A percentile compares a stretch with the other conserved stretches of the same genome.
These are phyloP conservation scores for Neodiprion fabricii DNA, from an alignment of 1,140 invertebrate species.

Conservation along the genomic window DNA sequence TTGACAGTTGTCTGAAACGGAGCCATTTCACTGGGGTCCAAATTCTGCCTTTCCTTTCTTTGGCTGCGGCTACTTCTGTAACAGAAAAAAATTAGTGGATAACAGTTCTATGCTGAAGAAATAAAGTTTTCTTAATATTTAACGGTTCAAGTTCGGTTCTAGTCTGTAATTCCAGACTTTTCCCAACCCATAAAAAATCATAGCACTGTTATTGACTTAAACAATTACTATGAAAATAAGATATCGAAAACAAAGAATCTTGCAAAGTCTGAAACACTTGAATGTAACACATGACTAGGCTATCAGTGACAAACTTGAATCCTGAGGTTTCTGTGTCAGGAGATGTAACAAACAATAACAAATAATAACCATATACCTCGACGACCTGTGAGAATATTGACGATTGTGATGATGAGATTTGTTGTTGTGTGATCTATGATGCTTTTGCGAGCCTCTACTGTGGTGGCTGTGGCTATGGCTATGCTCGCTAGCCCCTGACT, in stretches of 20 bases:
- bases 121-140: conserved; percentile 8
- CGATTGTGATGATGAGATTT: conserved; percentile 53
- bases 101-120: neutral
- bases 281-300: too few relatives aligned
- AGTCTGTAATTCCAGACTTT: too few relatives aligned
- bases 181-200: too few relatives aligned
- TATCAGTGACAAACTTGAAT: too few relatives aligned
- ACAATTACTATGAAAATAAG: too few relatives aligned
- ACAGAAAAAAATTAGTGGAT: conserved; percentile 19
- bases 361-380: conserved; percentile 43
- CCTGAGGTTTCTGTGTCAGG: too few relatives aligned
- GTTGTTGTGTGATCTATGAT: conserved; percentile 54
- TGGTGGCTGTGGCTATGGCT: conserved; percentile 59
- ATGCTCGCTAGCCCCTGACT: conserved; percentile 60
- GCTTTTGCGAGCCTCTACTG: conserved; percentile 51
- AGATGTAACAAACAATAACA: too few relatives aligned
- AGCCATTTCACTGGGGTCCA: conserved; percentile 66
- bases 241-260: too few relatives aligned
- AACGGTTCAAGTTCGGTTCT: neutral
- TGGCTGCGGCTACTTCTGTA: conserved; percentile 53
- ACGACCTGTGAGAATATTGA: conserved; percentile 58
- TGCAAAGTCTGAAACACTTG: too few relatives aligned
- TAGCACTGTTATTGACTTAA: too few relatives aligned
- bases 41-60: conserved; percentile 50
- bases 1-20: conserved; percentile 83